phyloP scores from a whole-genome alignment of 2,113 vertebrate genomes.

The Campylomormyrus tamandua region DNA sequence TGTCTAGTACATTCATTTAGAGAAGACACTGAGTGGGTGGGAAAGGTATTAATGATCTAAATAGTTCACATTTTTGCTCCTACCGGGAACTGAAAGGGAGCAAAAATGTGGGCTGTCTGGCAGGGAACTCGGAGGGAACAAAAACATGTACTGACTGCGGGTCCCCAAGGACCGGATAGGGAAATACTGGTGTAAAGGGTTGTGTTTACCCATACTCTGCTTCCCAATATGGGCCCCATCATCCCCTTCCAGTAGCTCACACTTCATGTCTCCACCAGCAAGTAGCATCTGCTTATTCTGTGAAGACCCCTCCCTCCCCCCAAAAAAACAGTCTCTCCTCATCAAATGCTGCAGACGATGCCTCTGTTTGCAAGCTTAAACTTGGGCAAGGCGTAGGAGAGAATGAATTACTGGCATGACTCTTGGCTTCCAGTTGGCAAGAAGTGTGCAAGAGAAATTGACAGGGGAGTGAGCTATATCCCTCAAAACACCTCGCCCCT shows the following conservation, averaged over 20 bases:
- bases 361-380: not conserved
- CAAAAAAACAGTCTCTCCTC: not conserved
- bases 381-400: not conserved
- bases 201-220: not conserved
- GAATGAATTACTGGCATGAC: not conserved
- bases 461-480: not conserved
- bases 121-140: not conserved
- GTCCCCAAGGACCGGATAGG: not conserved
- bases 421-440: not conserved
- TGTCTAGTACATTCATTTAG: not conserved
- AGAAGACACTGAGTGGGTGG: not conserved
- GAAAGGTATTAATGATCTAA: not conserved
- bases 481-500: not conserved
- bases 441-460: not conserved
- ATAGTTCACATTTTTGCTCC: not conserved
- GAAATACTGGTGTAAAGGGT: not conserved
- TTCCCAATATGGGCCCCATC: not conserved
- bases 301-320: not conserved
- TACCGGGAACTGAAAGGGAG: not conserved
- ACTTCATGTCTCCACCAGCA: not conserved
- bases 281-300: not conserved
- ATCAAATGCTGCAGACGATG: not conserved
- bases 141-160: not conserved
- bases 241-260: not conserved
- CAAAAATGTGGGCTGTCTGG: not conserved